phyloP scores from a whole-genome alignment of 1,140 invertebrate genomes.

The Trachelipus rathkii region DNA sequence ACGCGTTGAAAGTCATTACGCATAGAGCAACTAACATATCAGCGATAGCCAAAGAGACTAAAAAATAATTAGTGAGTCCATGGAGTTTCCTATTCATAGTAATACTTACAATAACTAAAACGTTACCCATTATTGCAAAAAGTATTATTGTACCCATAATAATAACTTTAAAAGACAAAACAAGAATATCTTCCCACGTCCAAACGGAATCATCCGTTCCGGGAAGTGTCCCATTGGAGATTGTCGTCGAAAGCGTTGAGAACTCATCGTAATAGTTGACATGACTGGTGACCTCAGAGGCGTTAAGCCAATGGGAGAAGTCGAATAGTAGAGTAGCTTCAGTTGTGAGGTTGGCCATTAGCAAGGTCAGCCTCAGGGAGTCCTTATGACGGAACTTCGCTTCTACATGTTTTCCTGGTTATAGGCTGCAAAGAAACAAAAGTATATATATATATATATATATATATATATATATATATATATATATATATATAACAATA shows the following conservation, averaged over 20 bases:
- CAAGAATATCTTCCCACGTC: conserved; percentile 49
- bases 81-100: conserved; percentile 66
- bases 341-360: background rate
- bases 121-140: conserved; percentile 79
- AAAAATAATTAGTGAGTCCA: conserved; percentile 89
- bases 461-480: conserved; percentile 15
- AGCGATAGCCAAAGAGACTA: conserved; percentile 84
- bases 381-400: background rate
- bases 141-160: conserved; percentile 77
- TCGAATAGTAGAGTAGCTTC: background rate
- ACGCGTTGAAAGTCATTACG: conserved; percentile 93
- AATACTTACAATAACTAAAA: conserved; percentile 73
- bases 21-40: conserved; percentile 85
- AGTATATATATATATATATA: conserved; percentile 4
- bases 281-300: background rate
- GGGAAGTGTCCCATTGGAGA: background rate
- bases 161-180: conserved; percentile 65
- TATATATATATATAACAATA: background rate
- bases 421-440: background rate
- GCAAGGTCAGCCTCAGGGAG: background rate
- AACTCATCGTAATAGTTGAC: background rate
- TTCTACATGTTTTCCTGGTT: background rate
- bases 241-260: background rate
- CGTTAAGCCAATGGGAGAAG: background rate
- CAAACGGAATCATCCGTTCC: background rate